Evolutionary conservation across 1,140 invertebrate genomes (phyloP).

Genomic region (Tetraneura akinire): DNA sequence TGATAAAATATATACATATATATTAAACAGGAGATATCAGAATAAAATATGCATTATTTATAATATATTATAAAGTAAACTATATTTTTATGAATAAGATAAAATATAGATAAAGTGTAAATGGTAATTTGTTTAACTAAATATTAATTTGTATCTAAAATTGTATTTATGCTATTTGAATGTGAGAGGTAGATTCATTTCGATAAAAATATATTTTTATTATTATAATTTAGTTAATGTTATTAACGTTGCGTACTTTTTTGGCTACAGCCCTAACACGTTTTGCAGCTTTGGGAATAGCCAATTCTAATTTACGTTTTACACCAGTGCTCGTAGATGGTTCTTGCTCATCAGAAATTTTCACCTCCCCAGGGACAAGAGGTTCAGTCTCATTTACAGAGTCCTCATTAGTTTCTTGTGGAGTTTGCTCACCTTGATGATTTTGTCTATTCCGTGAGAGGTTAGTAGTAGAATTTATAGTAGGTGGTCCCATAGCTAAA

Average conservation of each 20-base stretch:
- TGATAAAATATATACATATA: constrained; percentile 9
- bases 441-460: not conserved
- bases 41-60: not conserved
- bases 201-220: constrained; percentile 20
- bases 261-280: constrained; percentile 38
- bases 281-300: constrained; percentile 42
- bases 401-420: not conserved
- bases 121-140: constrained; percentile 11
- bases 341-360: constrained; percentile 41
- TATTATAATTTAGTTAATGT: constrained; percentile 31
- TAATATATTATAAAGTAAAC: constrained; percentile 17
- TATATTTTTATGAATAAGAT: constrained; percentile 20
- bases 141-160: constrained; percentile 35
- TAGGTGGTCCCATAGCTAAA: constrained; percentile 23
- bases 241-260: constrained; percentile 43
- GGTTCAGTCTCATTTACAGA: constrained; percentile 10
- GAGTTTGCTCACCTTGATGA: not conserved
- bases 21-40: not conserved
- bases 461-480: constrained; percentile 32
- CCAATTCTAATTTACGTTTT: constrained; percentile 37
- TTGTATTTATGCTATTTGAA: constrained; percentile 36
- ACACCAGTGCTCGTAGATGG: constrained; percentile 44
- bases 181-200: constrained; percentile 43
- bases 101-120: constrained; percentile 3
- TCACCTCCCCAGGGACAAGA: not conserved